phyloP scores from a whole-genome alignment of 2,888 invertebrate species.

The Meta bourneti region DNA sequence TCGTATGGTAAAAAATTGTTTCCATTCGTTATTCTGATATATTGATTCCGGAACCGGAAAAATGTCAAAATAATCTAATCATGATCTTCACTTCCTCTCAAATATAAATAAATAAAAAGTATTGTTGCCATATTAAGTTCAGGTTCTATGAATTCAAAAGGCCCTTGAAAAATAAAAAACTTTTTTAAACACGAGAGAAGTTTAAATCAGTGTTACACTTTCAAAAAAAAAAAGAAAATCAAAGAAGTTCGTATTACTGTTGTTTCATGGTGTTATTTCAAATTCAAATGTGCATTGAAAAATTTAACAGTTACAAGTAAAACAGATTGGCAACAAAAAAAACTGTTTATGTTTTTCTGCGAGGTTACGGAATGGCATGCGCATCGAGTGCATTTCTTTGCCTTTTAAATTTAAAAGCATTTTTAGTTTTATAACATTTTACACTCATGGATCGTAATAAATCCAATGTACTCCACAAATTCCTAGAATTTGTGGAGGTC shows the following conservation, averaged over 20 bases:
- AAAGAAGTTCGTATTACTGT: too few relatives aligned
- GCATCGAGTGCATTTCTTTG: conserved; percentile 30
- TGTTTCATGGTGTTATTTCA: background rate
- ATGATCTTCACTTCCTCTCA: background rate
- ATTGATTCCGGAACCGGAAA: background rate
- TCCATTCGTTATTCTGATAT: background rate
- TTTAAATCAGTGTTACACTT: background rate
- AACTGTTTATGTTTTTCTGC: conserved; percentile 49
- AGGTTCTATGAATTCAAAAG: background rate
- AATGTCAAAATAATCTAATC: background rate
- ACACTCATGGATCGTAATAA: conserved; percentile 53
- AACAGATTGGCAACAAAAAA: conserved; percentile 17
- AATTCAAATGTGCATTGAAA: background rate
- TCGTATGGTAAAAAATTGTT: background rate
- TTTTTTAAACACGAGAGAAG: background rate
- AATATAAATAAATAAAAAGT: conserved; percentile 15
- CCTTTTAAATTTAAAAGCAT: conserved; percentile 13
- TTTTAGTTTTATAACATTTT: conserved; percentile 24
- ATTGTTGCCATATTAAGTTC: conserved; percentile 2
- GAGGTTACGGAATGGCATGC: conserved; percentile 59
- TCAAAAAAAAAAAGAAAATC: too few relatives aligned
- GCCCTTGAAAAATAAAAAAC: background rate
- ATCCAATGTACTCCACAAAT: conserved; percentile 24
- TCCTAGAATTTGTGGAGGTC: conserved; percentile 58
- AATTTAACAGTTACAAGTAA: background rate